These are phyloP conservation scores for Chelon auratus DNA, from an alignment of 2,797 vertebrate species.

Conservation along the genomic window DNA sequence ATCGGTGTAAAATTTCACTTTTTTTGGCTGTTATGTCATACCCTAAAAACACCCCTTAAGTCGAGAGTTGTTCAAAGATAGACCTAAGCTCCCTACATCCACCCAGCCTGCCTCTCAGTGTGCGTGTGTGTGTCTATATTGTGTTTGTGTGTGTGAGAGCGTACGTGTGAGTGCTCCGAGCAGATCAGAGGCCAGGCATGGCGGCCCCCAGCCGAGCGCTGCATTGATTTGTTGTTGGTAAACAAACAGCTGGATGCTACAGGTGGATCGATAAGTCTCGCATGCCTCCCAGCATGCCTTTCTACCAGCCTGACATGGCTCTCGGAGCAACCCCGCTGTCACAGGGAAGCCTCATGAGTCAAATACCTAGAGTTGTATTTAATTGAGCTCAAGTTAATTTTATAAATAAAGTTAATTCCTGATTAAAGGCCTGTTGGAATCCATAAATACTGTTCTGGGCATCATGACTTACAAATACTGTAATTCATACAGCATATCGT, in stretches of 20 bases:
- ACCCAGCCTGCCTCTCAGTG: slow-evolving; percentile 5
- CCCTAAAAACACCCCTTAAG: too few relatives aligned
- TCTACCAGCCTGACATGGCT: slow-evolving; percentile 66
- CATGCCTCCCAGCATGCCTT: slow-evolving; percentile 76
- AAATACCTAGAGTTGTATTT: slow-evolving; percentile 57
- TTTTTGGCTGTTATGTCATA: too few relatives aligned
- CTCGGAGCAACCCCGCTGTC: slow-evolving; percentile 59
- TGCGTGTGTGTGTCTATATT: slow-evolving; percentile 13
- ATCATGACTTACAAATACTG: not conserved
- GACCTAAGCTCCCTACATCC: slow-evolving; percentile 16
- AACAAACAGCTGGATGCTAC: slow-evolving; percentile 86
- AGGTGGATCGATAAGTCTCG: slow-evolving; percentile 82
- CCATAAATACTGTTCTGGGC: not conserved
- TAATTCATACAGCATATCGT: not conserved
- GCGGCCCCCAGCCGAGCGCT: slow-evolving; percentile 71
- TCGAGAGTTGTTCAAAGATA: slow-evolving; percentile 13
- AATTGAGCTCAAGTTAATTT: slow-evolving; percentile 42
- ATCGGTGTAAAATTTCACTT: too few relatives aligned
- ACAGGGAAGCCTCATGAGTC: slow-evolving; percentile 50
- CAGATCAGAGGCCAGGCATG: slow-evolving; percentile 74
- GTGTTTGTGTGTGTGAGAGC: slow-evolving; percentile 19
- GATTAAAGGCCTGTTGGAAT: not conserved
- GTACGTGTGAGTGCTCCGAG: slow-evolving; percentile 57
- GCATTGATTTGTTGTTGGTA: slow-evolving; percentile 88
- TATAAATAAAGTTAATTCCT: slow-evolving; percentile 15